Base-by-base conservation (phyloP, 2,888 invertebrate genomes). In the Itoplectis maculator region DNA sequence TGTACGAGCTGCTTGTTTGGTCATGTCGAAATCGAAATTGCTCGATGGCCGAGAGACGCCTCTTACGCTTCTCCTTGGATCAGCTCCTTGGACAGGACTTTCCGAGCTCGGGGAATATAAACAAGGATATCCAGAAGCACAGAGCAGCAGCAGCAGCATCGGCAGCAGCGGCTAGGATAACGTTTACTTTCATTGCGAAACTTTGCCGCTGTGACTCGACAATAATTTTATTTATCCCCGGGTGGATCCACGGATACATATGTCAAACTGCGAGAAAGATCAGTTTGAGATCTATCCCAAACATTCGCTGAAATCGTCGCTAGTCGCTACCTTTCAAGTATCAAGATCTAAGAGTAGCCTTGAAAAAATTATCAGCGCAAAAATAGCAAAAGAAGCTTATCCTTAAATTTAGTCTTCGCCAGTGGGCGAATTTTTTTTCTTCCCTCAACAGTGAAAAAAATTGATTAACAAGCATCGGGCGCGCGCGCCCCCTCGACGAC, bases 11-110 rank as follows among this genome's bases (percentile, higher is more conserved):
- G 76, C 73, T 86, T 88, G 87, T 88, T 86, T 83, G 82, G 86
- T 86, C 88, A 87, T 88, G 90, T 91, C 86, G 89, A 87, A 89
- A 90, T 89, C 87, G 76, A 88, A 91, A 91, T 90, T 84, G 88
- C 84, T 85, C 84, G 76, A 84, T 88, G 73, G 79, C 61, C 82
- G 79, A 74, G 75, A 81, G 76, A 49, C 29, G 29, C 29, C 56
- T 45, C 66, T 54, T 54, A 51, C 29, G 51, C n/a, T 76, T 79
- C 61, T 73, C 20, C 68, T 49, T 40, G 68, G 61, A 66, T 82
- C 79, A 79, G 72, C 76, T 76, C 68, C 79, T 79, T 82, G 45
- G 75, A 61, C 20, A 61, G 76, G 54, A 63, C 61, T 76, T 76
- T 79, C 69, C 73, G 54, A 73, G 68, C 68, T 72, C 15, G 56